Percentiles rank a stretch among this genome's conserved stretches.
phyloP scores from a whole-genome alignment of 2,888 invertebrate genomes.

The Physocephala rufipes region DNA sequence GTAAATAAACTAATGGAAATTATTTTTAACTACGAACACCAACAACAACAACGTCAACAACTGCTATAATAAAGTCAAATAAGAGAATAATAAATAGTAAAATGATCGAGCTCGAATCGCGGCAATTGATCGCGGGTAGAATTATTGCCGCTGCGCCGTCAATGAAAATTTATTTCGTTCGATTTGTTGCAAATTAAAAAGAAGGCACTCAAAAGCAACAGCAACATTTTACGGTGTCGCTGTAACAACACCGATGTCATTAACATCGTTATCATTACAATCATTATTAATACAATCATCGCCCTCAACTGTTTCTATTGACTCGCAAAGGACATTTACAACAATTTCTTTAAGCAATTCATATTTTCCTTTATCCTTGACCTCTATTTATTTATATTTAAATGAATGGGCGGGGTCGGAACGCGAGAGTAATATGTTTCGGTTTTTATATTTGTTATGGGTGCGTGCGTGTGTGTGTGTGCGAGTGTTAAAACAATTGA shows the following conservation, averaged over 20 bases:
- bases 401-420: no score
- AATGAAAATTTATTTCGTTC: constrained; percentile 27
- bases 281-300: background rate
- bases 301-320: background rate
- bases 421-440: no score
- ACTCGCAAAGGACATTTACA: background rate
- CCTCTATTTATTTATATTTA: constrained; percentile 43
- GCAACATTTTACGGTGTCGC: constrained; percentile 17
- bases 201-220: constrained; percentile 14
- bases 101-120: constrained; percentile 8
- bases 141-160: constrained; percentile 10
- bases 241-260: background rate
- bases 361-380: constrained; percentile 50
- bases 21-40: constrained; percentile 7
- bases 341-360: background rate
- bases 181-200: constrained; percentile 27
- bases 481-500: no score
- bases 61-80: background rate
- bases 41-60: constrained; percentile 10
- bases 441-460: no score
- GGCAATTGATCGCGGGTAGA: background rate
- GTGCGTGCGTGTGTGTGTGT: no score
- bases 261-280: background rate
- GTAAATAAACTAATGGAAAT: constrained; percentile 23
- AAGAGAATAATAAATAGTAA: background rate